phyloP scores from a whole-genome alignment of 2,888 invertebrate genomes.

The Tenthredo scrophulariae region DNA sequence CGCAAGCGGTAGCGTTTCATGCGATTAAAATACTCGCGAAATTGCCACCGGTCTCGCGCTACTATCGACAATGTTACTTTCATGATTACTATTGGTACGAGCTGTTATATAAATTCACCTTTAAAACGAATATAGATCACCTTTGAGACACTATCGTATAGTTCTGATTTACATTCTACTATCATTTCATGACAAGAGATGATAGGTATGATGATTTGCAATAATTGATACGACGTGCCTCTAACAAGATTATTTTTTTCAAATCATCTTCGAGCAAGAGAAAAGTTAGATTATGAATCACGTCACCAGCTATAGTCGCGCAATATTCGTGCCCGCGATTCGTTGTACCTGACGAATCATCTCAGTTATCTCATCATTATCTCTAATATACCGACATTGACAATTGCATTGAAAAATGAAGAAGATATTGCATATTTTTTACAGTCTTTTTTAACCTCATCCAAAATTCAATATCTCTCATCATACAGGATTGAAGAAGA shows the following conservation, averaged over 20 bases:
- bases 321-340: neutral
- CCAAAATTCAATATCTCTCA: neutral
- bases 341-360: neutral
- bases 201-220: neutral
- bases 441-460: no score
- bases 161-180: neutral
- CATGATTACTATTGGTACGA: slow-evolving; percentile 21
- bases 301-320: neutral
- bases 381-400: no score
- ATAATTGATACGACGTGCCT: neutral
- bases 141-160: neutral
- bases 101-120: neutral
- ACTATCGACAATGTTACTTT: slow-evolving; percentile 48
- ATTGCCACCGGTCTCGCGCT: slow-evolving; percentile 45
- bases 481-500: neutral
- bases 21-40: slow-evolving; percentile 54
- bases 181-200: neutral
- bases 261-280: neutral
- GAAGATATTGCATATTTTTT: no score
- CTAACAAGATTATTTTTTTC: neutral
- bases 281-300: neutral
- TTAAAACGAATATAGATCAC: neutral
- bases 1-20: slow-evolving; percentile 51
- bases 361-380: no score
- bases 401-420: neutral